These are phyloP conservation scores for Entelurus aequoreus DNA, from an alignment of 2,113 vertebrate genomes.

Conservation along the genomic window DNA sequence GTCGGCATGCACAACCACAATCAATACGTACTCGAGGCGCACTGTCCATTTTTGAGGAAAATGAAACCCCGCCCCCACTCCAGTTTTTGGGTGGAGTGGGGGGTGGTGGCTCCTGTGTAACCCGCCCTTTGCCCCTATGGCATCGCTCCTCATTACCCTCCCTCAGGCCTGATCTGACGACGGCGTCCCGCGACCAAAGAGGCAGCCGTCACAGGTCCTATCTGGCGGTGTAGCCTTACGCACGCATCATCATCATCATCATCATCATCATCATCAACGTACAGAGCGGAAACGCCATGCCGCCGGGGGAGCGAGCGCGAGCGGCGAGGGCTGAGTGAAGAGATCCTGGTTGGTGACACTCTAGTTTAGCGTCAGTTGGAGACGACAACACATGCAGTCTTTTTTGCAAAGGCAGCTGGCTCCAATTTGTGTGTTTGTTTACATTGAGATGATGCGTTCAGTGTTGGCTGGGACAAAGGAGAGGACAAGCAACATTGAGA, in stretches of 20 bases:
- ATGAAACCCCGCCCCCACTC: too few species aligned
- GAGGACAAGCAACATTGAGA: conserved; percentile 48
- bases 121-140: conserved; percentile 13
- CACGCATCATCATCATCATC: conserved; percentile 63
- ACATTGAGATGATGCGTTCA: conserved; percentile 27
- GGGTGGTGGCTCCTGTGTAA: conserved; percentile 2
- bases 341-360: conserved; percentile 47
- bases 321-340: conserved; percentile 48
- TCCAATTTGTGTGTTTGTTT: conserved; percentile 50
- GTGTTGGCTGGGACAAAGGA: conserved; percentile 24
- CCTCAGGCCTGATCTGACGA: conserved; percentile 28
- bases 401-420: conserved; percentile 36
- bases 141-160: conserved; percentile 24
- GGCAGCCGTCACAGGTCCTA: conserved; percentile 43
- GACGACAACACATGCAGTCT: conserved; percentile 41
- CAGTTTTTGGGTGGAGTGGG: too few species aligned
- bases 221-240: conserved; percentile 58
- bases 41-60: too few species aligned
- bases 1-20: too few species aligned
- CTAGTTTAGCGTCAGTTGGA: conserved; percentile 54
- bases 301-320: conserved; percentile 35
- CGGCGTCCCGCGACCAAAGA: conserved; percentile 38
- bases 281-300: conserved; percentile 65
- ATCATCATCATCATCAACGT: conserved; percentile 56
- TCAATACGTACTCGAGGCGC: too few species aligned